phyloP scores from a whole-genome alignment of 1,140 invertebrate species.

The Trissolcus basalis region DNA sequence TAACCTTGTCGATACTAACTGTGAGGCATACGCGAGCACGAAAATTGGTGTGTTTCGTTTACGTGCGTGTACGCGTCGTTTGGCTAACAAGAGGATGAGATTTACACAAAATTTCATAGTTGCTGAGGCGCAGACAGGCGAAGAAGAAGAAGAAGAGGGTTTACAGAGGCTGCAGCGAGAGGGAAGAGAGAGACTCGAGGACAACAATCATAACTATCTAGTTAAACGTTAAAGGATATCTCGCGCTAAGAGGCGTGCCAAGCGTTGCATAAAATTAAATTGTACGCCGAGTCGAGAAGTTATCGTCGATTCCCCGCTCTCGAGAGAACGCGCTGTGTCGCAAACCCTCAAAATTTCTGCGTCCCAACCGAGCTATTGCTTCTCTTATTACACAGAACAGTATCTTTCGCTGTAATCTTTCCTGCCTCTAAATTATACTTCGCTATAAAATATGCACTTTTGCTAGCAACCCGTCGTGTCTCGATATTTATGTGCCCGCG shows the following conservation, averaged over 20 bases:
- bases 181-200: slow-evolving; percentile 58
- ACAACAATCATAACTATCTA: slow-evolving; percentile 75
- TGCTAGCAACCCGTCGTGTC: slow-evolving; percentile 29
- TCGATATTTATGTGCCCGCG: slow-evolving; percentile 45
- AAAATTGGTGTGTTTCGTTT: slow-evolving; percentile 36
- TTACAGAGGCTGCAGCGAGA: slow-evolving; percentile 41
- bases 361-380: slow-evolving; percentile 44
- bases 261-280: slow-evolving; percentile 77
- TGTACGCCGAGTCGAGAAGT: slow-evolving; percentile 75
- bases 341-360: slow-evolving; percentile 66
- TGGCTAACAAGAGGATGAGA: slow-evolving; percentile 50
- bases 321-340: slow-evolving; percentile 59
- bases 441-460: slow-evolving; percentile 56
- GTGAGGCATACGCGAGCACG: slow-evolving; percentile 19
- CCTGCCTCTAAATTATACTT: slow-evolving; percentile 49
- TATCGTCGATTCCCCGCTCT: slow-evolving; percentile 73
- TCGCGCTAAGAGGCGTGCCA: slow-evolving; percentile 75
- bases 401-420: slow-evolving; percentile 59
- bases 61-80: slow-evolving; percentile 33
- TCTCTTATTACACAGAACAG: slow-evolving; percentile 55
- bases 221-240: slow-evolving; percentile 76
- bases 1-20: slow-evolving; percentile 34
- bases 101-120: slow-evolving; percentile 60
- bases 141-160: slow-evolving; percentile 25
- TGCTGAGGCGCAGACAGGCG: slow-evolving; percentile 43